Percentiles rank a stretch among this genome's conserved stretches.
Conservation (phyloP, 2,113 vertebrate genomes). For the Sturnira hondurensis region DNA sequence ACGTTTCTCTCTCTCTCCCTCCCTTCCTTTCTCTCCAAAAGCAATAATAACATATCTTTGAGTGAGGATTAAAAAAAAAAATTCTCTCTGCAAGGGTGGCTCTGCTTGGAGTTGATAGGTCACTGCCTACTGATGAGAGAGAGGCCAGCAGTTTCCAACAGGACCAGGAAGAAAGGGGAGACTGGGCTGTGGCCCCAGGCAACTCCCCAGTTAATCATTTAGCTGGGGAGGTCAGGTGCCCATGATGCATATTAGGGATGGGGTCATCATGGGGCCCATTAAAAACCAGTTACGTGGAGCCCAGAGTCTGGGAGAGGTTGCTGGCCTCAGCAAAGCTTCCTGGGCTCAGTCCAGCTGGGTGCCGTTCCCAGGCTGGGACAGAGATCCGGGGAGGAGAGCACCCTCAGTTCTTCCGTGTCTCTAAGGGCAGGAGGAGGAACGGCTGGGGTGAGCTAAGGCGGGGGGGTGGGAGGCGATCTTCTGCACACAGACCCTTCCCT, state of each 20-base stretch:
- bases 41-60: too few species aligned
- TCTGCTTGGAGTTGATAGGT: background rate
- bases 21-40: too few species aligned
- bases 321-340: conserved; percentile 13
- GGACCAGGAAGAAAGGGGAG: conserved; percentile 36
- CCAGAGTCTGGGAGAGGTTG: background rate
- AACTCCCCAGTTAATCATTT: conserved; percentile 43
- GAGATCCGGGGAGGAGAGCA: background rate
- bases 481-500: background rate
- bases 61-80: too few species aligned
- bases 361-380: background rate
- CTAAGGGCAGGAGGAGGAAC: background rate
- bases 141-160: background rate
- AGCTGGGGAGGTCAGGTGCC: background rate
- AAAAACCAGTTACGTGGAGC: conserved; percentile 59
- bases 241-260: background rate
- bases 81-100: background rate
- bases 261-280: conserved; percentile 55
- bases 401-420: background rate
- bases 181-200: background rate
- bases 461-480: fast-evolving
- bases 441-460: background rate
- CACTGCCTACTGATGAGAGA: background rate
- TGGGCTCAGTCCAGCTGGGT: background rate
- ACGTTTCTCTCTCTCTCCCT: too few species aligned